Evolutionary conservation across 1,140 invertebrate genomes (phyloP).

Genomic region (Gonioctena quinquepunctata): DNA sequence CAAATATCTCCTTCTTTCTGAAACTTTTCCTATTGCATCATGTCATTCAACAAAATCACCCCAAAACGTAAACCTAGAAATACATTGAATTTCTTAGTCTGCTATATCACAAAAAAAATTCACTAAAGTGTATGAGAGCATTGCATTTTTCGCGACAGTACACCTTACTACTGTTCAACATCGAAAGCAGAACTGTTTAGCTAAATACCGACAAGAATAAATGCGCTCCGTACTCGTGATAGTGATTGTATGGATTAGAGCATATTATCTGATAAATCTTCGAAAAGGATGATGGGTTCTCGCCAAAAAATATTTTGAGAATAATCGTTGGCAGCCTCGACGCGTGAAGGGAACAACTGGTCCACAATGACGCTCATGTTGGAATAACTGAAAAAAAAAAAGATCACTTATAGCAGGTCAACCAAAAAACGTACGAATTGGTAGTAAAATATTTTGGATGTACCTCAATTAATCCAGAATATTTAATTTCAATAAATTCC

Average conservation of each 20-base stretch:
- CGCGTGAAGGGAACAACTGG: slow-evolving; percentile 85
- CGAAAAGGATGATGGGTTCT: slow-evolving; percentile 71
- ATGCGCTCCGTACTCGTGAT: too few relatives aligned
- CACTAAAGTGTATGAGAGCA: too few relatives aligned
- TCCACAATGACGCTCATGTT: slow-evolving; percentile 92
- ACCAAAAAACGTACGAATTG: too few relatives aligned
- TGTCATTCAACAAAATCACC: too few relatives aligned
- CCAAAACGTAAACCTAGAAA: too few relatives aligned
- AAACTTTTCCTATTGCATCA: too few relatives aligned
- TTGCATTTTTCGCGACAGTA: neutral
- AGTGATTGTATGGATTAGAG: neutral
- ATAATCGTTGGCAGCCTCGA: slow-evolving; percentile 78
- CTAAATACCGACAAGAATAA: neutral
- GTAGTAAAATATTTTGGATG: too few relatives aligned
- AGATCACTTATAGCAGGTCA: too few relatives aligned
- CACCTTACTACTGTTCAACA: neutral
- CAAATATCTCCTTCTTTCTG: too few relatives aligned
- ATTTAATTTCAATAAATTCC: too few relatives aligned
- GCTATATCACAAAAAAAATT: neutral
- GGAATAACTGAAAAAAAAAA: slow-evolving; percentile 73
- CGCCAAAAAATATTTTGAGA: slow-evolving; percentile 92
- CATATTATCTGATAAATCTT: slow-evolving; percentile 38
- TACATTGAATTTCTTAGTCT: too few relatives aligned
- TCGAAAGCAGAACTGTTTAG: neutral
- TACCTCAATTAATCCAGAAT: too few relatives aligned